Base-by-base conservation (phyloP, 2,888 invertebrate species). In the Synergus gifuensis region DNA sequence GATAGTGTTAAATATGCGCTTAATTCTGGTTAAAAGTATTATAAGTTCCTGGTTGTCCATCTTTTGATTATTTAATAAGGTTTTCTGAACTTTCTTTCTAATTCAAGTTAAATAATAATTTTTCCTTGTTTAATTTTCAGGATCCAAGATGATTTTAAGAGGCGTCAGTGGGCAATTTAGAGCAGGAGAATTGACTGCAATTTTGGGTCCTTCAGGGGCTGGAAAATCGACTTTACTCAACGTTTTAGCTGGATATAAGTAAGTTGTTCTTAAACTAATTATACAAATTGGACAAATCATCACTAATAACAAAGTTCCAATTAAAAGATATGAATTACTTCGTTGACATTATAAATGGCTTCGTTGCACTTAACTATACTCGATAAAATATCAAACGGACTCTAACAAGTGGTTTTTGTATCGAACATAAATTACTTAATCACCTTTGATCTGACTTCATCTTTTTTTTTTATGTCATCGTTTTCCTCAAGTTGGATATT, bases 161-260 rank as follows among this genome's bases (percentile, higher is more conserved):
- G 95, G 95, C 78, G 94, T 98, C 78, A 96, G 95, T 84, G 98
- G 98, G 0, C 95, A 96, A 87, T 98, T 98, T 91, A 94, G 94
- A 64, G 96, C 97, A 0, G 97, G 98, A 14, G 95, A 98, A 90
- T 93, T 98, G 82, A 97, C 97, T 0, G 98, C 97, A 62, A 98
- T 98, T 84, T 94, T 98, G 93, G 98, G 98, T 0, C 98, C 98
- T 0, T 98, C 98, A 0, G 98, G 98, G 0, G 97, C 97, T 5
- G 97, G 98, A 69, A 98, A 98, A 92, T 98, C 97, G 77, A 97
- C 98, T 0, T 93, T 98, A 11, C 94, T 98, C 79, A 98, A 98
- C 90, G 94, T 98, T 83, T 93, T 98, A 44, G 98, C 98, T 42
- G 98, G 98, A 81, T 98, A 98, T 93, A 97, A 96, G 98, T 98